A percentile compares a stretch with the other conserved stretches of the same genome.
These are phyloP conservation scores for Siniperca chuatsi DNA, from an alignment of 2,113 vertebrate genomes.

Conservation along the genomic window DNA sequence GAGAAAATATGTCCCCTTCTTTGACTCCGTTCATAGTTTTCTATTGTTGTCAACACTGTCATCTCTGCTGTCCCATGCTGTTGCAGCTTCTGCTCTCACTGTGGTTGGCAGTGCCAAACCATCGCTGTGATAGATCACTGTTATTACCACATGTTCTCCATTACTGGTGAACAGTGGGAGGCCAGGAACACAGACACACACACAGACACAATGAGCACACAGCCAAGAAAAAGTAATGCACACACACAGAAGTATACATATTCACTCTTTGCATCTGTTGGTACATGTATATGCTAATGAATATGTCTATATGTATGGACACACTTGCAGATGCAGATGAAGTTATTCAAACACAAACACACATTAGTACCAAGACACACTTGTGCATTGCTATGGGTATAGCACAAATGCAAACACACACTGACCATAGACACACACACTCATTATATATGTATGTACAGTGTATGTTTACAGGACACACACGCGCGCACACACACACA, in stretches of 20 bases:
- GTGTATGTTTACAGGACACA: background rate
- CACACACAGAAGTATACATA: background rate
- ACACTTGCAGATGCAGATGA: background rate
- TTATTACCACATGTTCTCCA: conserved; percentile 80
- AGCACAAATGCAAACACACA: background rate
- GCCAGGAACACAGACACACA: conserved; percentile 16
- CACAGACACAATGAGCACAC: conserved; percentile 13
- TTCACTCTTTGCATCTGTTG: background rate
- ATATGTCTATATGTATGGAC: background rate
- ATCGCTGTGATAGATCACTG: conserved; percentile 74
- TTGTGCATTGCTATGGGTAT: background rate
- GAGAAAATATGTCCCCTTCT: background rate
- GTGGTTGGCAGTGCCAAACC: conserved; percentile 57
- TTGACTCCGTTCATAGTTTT: conserved; percentile 42
- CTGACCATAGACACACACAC: background rate
- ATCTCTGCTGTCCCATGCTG: conserved; percentile 62
- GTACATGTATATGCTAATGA: background rate
- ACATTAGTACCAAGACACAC: background rate
- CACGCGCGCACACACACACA: no score
- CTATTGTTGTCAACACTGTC: conserved; percentile 43
- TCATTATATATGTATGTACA: no score
- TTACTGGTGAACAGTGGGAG: conserved; percentile 67
- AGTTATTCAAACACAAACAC: background rate
- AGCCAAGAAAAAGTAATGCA: conserved; percentile 2
- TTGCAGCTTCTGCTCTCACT: conserved; percentile 68